Percentiles rank a stretch among this genome's conserved stretches.
phyloP scores from a whole-genome alignment of 2,888 invertebrate species.

The Zaprionus bogoriensis region DNA sequence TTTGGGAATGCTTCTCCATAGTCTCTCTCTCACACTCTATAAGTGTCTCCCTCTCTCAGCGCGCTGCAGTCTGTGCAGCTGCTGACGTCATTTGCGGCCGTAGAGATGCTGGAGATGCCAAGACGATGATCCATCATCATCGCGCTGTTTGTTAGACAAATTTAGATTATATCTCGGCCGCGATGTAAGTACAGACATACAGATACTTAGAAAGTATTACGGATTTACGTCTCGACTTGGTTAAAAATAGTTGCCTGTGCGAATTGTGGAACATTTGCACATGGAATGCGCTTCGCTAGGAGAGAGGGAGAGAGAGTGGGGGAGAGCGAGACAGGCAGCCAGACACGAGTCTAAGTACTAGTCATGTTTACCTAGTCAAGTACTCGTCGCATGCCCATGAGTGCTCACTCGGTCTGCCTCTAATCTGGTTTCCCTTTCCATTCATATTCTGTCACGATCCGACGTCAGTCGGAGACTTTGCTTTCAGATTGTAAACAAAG shows the following conservation, averaged over 20 bases:
- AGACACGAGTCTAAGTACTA: neutral
- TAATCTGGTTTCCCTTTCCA: constrained; percentile 62
- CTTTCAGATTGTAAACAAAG: neutral
- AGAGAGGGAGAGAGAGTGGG: neutral
- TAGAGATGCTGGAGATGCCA: constrained; percentile 47
- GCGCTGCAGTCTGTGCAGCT: constrained; percentile 32
- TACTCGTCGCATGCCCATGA: neutral
- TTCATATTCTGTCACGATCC: constrained; percentile 63
- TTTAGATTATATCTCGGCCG: constrained; percentile 16
- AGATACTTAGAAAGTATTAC: constrained; percentile 9
- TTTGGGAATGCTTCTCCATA: constrained; percentile 26
- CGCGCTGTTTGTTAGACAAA: constrained; percentile 26
- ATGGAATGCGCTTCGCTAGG: constrained; percentile 30
- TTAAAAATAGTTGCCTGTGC: constrained; percentile 38
- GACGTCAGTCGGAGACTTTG: constrained; percentile 1
- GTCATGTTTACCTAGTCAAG: constrained; percentile 8
- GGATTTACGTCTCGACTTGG: constrained; percentile 36
- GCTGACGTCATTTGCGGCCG: constrained; percentile 41
- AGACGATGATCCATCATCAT: constrained; percentile 48
- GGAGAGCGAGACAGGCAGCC: neutral
- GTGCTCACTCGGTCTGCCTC: constrained; percentile 1
- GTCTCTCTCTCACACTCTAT: neutral
- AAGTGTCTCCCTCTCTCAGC: neutral
- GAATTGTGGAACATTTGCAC: constrained; percentile 22
- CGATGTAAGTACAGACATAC: neutral